A percentile compares a stretch with the other conserved stretches of the same genome.
phyloP scores from a whole-genome alignment of 2,113 vertebrate genomes.

The Callipepla californica region DNA sequence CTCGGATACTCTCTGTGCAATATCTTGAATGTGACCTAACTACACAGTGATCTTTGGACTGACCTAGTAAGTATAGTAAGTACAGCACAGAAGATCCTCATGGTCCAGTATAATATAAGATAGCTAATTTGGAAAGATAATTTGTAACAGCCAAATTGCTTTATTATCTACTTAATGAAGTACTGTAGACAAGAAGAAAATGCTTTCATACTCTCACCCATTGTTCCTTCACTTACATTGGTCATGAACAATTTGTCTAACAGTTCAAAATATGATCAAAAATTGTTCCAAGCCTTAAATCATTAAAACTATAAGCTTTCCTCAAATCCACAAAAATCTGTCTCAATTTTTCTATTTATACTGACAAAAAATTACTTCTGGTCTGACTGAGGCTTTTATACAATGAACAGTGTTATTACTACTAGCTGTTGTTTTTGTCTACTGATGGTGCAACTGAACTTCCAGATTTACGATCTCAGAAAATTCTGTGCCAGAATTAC shows the following conservation, averaged over 20 bases:
- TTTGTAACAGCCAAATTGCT: neutral
- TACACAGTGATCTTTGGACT: neutral
- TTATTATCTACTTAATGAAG: neutral
- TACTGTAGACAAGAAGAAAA: neutral
- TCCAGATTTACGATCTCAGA: neutral
- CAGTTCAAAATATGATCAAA: neutral
- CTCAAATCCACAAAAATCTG: neutral
- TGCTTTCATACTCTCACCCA: neutral
- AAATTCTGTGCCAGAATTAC: neutral
- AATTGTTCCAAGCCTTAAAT: neutral
- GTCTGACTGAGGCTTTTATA: neutral
- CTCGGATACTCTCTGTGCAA: neutral
- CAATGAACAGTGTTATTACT: neutral
- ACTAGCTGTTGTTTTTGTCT: neutral
- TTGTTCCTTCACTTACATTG: neutral
- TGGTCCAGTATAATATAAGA: neutral
- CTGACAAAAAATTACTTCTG: neutral
- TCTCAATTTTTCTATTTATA: neutral
- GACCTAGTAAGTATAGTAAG: neutral
- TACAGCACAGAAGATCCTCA: neutral
- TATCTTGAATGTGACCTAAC: neutral
- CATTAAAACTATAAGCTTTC: neutral
- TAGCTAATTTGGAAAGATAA: neutral
- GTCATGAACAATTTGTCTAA: neutral
- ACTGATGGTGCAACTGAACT: neutral